These are phyloP conservation scores for Babylonia areolata DNA, from an alignment of 1,140 invertebrate species.

Conservation along the genomic window DNA sequence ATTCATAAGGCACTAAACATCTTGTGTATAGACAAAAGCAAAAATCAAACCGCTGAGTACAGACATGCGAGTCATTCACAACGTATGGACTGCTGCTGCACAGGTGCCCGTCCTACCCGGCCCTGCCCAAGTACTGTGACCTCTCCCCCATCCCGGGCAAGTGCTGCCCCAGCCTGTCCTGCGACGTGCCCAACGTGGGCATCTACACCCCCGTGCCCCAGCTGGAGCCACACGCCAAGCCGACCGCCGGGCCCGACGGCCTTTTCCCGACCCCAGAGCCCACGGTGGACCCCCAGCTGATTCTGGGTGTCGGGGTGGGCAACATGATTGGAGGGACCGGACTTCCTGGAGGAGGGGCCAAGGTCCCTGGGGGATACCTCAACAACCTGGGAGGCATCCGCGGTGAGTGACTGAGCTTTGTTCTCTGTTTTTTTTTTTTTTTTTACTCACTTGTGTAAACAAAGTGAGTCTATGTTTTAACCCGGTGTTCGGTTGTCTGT, in stretches of 20 bases:
- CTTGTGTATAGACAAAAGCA: too few species aligned
- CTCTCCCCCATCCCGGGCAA: conserved; percentile 51
- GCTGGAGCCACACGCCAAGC: conserved; percentile 36
- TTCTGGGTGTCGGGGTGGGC: neutral
- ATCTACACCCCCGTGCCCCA: conserved; percentile 47
- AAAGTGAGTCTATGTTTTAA: too few species aligned
- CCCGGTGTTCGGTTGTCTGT: too few species aligned
- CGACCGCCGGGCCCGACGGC: conserved; percentile 26
- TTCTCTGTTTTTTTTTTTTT: too few species aligned
- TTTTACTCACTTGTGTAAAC: too few species aligned
- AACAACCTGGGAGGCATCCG: conserved; percentile 22
- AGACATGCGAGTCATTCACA: too few species aligned
- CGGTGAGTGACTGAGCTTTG: neutral
- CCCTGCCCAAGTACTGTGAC: conserved; percentile 44
- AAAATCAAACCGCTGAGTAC: too few species aligned
- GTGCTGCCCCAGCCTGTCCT: conserved; percentile 53
- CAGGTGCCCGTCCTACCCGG: conserved; percentile 42
- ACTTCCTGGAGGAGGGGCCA: conserved; percentile 39
- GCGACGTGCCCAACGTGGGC: conserved; percentile 50
- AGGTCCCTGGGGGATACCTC: neutral
- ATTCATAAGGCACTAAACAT: too few species aligned
- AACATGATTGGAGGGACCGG: neutral
- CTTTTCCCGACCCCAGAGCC: conserved; percentile 25
- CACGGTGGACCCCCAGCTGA: conserved; percentile 32
- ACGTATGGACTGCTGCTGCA: too few species aligned